A percentile compares a stretch with the other conserved stretches of the same genome.
Conservation (phyloP, 2,113 vertebrate species). For the Peucedramus taeniatus region DNA sequence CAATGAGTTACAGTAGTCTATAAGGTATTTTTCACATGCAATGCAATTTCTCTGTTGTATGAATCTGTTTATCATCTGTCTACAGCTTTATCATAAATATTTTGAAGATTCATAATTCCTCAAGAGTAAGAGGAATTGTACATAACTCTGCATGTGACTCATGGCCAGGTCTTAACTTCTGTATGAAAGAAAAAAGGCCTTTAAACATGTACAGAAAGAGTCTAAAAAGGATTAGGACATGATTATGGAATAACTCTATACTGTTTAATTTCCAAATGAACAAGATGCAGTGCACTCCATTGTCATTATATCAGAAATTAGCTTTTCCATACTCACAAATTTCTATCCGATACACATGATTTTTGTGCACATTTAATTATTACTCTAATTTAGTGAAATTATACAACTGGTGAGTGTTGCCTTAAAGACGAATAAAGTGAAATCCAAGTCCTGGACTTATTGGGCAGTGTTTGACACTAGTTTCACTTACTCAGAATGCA, state of each 20-base stretch:
- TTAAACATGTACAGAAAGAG: background rate
- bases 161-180: background rate
- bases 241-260: background rate
- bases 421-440: background rate
- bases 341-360: fast-evolving
- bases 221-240: background rate
- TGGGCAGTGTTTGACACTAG: background rate
- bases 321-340: background rate
- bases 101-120: background rate
- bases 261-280: background rate
- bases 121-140: background rate
- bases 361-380: background rate
- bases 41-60: background rate
- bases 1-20: background rate
- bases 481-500: background rate
- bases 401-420: background rate
- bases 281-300: background rate
- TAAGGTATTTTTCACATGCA: background rate
- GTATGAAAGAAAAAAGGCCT: background rate
- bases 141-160: background rate
- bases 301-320: background rate
- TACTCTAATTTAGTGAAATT: background rate
- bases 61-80: background rate
- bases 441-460: background rate
- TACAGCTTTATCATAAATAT: background rate